These are phyloP conservation scores for Andrena chrysosceles DNA, from an alignment of 2,888 invertebrate species.

Conservation along the genomic window DNA sequence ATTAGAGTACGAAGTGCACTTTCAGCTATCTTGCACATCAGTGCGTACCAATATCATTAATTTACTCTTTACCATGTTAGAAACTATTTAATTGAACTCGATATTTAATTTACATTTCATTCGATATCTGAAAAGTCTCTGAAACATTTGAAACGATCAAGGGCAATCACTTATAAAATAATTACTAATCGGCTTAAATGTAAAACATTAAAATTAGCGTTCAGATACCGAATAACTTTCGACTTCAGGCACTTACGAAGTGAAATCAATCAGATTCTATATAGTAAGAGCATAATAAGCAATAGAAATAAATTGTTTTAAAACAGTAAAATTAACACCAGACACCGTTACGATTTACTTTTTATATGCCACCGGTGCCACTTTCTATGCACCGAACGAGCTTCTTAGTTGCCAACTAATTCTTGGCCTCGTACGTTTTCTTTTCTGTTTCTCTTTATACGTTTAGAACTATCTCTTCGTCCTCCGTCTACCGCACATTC, in stretches of 20 bases:
- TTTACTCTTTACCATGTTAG: background rate
- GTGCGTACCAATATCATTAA: background rate
- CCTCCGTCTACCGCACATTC: slow-evolving; percentile 59
- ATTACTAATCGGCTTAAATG: background rate
- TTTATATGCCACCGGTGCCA: slow-evolving; percentile 45
- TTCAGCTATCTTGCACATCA: slow-evolving; percentile 32
- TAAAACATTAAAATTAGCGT: background rate
- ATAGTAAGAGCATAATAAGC: slow-evolving; percentile 43
- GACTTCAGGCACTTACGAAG: slow-evolving; percentile 29
- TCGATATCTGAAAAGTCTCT: slow-evolving; percentile 34
- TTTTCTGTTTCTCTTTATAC: slow-evolving; percentile 3
- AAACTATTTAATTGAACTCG: background rate
- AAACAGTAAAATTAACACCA: slow-evolving; percentile 62
- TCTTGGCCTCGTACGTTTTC: slow-evolving; percentile 36
- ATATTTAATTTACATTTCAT: slow-evolving; percentile 36
- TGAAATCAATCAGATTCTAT: slow-evolving; percentile 50
- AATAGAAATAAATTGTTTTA: slow-evolving; percentile 49
- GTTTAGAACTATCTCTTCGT: slow-evolving; percentile 60
- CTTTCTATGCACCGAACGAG: slow-evolving; percentile 44
- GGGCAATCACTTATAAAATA: slow-evolving; percentile 3
- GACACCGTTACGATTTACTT: slow-evolving; percentile 66
- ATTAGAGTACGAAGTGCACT: slow-evolving; percentile 45
- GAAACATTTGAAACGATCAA: slow-evolving; percentile 10
- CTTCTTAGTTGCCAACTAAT: slow-evolving; percentile 56
- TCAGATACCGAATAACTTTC: slow-evolving; percentile 42